Evolutionary conservation across 2,888 invertebrate genomes (phyloP), one percentile per base, ranked within the genome.

Genomic region (Eledone cirrhosa): DNA sequence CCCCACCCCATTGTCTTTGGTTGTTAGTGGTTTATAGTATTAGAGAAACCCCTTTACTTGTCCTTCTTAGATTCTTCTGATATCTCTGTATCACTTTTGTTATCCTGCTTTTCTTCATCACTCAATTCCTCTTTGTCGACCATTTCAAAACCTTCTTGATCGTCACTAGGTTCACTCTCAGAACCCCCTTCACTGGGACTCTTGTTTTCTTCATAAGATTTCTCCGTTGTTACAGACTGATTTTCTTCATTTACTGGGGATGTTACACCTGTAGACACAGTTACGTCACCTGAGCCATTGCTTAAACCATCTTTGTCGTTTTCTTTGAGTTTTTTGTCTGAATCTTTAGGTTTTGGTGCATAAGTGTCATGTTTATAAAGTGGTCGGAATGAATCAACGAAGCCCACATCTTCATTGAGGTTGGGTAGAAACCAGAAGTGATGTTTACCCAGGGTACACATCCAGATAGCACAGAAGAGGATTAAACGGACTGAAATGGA

Each of bases 401-500:
- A 97, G 78, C 99, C 98, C 47, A 99, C 99, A 90, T 99, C 99
- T 91, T 99, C 99, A 0, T 98, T 98, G 69, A 99, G 93, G 92
- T 99, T 99, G n/a, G 99, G 99, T 87, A 99, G 93, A 83, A 99
- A 93, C 99, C 99, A 99, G 83, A 99, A 93, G 90, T 98, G 97
- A 91, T 98, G 96, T 86, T 95, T 94, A 8, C 98, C 96, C 80
- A 96, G 92, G 0, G 97, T 96, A 24, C 95, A 86, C 16, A 94
- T 89, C 98, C 98, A 99, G 29, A 99, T 94, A 14, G 95, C 88
- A 85, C 96, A 96, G 92, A 99, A 99, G 77, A 99, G 93, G 80
- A 99, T 94, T 82, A 97, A 93, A 78, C 99, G 94, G 31, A 98
- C 92, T 92, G 89, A 79, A 88, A 86, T 33, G 75, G 33, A 80